Percentiles rank a stretch among this genome's conserved stretches.
Conservation (phyloP, 2,888 invertebrate genomes). For the Cryptocephalus primarius region DNA sequence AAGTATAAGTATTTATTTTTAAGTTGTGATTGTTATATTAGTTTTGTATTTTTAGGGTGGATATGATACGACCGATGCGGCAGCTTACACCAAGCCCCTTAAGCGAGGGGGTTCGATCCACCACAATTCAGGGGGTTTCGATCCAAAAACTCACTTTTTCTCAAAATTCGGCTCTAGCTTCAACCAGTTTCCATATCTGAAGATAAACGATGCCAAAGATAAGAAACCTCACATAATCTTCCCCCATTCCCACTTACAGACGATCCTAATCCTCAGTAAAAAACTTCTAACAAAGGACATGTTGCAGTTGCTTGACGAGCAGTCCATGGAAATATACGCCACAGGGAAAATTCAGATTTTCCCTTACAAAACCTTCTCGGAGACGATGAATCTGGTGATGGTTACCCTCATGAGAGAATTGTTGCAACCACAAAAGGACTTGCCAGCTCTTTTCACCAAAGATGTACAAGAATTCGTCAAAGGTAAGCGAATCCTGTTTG, state of each 20-base stretch:
- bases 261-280: conserved; percentile 70
- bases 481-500: conserved; percentile 24
- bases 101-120: conserved; percentile 22
- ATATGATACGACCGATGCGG: conserved; percentile 28
- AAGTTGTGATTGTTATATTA: not conserved
- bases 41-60: conserved; percentile 10
- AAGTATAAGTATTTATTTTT: conserved; percentile 4
- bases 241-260: conserved; percentile 68
- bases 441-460: conserved; percentile 82
- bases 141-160: conserved; percentile 80
- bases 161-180: conserved; percentile 88
- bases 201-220: conserved; percentile 58
- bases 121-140: conserved; percentile 39
- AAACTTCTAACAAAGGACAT: conserved; percentile 77
- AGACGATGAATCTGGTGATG: conserved; percentile 87
- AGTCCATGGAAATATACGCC: conserved; percentile 67
- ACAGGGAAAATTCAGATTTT: conserved; percentile 62
- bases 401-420: conserved; percentile 85
- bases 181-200: conserved; percentile 76
- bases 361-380: conserved; percentile 90
- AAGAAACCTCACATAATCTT: conserved; percentile 54
- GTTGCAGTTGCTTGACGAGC: conserved; percentile 65
- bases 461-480: conserved; percentile 62
- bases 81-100: conserved; percentile 23
- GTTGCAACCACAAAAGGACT: conserved; percentile 78